These are phyloP conservation scores for Cephalopachus bancanus DNA, from an alignment of 2,797 vertebrate species.

Conservation along the genomic window DNA sequence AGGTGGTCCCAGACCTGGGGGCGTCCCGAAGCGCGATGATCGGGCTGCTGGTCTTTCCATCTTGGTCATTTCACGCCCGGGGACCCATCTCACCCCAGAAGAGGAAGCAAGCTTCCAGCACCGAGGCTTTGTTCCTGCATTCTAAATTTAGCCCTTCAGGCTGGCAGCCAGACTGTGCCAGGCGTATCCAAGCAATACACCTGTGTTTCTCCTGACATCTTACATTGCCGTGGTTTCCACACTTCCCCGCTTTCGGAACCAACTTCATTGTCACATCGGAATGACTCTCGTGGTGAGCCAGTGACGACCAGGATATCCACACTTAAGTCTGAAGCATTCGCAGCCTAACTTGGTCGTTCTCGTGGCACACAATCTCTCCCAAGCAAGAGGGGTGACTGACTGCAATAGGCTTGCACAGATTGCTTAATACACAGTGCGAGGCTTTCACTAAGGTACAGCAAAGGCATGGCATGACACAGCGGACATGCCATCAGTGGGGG, in stretches of 20 bases:
- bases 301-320: not conserved
- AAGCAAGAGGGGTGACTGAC: not conserved
- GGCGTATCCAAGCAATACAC: not conserved
- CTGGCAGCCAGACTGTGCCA: not conserved
- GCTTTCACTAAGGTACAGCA: not conserved
- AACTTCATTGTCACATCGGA: not conserved
- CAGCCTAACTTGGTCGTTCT: not conserved
- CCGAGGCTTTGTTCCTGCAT: not conserved
- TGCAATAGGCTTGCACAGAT: not conserved
- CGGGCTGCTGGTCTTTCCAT: not conserved
- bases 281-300: not conserved
- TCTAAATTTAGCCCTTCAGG: slow-evolving; percentile 26
- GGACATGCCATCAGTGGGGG: accelerated
- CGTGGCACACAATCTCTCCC: not conserved
- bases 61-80: not conserved
- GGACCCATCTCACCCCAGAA: not conserved
- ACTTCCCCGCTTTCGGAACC: not conserved
- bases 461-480: not conserved
- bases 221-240: not conserved
- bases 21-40: no score
- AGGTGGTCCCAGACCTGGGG: not conserved
- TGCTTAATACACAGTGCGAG: not conserved
- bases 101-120: not conserved
- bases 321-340: not conserved
- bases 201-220: not conserved